Conservation (phyloP, 2,113 vertebrate genomes). For the Anhinga anhinga region DNA sequence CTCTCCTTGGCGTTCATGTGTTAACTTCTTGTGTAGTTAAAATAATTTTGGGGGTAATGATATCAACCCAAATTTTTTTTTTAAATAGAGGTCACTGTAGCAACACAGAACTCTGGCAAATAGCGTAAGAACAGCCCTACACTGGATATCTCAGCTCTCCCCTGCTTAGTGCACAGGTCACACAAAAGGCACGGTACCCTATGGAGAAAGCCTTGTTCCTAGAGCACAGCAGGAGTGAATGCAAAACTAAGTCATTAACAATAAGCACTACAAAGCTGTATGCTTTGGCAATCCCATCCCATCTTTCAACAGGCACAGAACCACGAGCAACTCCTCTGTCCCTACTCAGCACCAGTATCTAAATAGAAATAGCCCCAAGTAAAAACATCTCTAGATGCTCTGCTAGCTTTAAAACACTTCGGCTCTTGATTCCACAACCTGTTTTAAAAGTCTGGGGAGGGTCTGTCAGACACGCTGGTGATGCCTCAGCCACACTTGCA, state of each 20-base stretch:
- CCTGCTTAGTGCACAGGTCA: background rate
- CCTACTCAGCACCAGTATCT: background rate
- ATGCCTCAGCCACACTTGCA: background rate
- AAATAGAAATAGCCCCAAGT: background rate
- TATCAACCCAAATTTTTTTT: background rate
- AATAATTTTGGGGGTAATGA: background rate
- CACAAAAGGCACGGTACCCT: background rate
- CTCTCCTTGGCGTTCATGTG: background rate
- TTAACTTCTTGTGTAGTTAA: background rate
- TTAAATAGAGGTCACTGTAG: background rate
- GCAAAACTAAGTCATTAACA: background rate
- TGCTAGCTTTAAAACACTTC: background rate
- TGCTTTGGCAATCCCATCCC: background rate
- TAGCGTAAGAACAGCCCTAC: background rate
- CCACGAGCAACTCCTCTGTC: background rate
- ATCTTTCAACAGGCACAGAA: background rate
- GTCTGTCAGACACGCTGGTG: fast-evolving
- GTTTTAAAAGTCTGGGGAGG: background rate
- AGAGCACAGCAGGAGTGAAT: background rate
- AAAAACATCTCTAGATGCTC: background rate
- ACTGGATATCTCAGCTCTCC: background rate
- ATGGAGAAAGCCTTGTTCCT: background rate
- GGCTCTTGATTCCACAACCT: background rate
- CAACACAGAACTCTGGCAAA: background rate
- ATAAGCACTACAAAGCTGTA: background rate